Evolutionary conservation across 2,888 invertebrate species (phyloP), one percentile per base, ranked within the genome.

Genomic region (Iphiclides podalirius): DNA sequence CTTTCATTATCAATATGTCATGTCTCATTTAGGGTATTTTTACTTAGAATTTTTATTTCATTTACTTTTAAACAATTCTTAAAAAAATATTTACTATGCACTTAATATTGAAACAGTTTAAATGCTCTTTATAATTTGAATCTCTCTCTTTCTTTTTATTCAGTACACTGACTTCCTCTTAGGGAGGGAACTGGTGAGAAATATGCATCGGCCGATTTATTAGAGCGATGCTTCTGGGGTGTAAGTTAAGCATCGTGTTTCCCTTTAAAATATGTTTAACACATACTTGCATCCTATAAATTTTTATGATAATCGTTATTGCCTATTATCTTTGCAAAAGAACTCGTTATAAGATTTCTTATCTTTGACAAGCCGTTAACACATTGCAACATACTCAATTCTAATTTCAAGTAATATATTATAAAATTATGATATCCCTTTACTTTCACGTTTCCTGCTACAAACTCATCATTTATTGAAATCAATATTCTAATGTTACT

Each of bases 121-220:
- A n/a, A n/a, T n/a, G n/a, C n/a, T n/a, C n/a, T n/a, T 43, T n/a
- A n/a, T 20, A 34, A 13, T 4, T 4, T 42, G 13, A 35, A 20
- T n/a, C n/a, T 20, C 23, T 20, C 41, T 56, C 55, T 52, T 64
- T 26, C 26, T 26, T 71, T 61, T 60, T 66, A 60, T 75, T 69
- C 66, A 86, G 86, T 85, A 78, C 74, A 85, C 80, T 80, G 86
- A 87, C 67, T 85, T 78, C 66, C 77, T 84, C 56, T 73, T 87
- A 67, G 84, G 85, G 61, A 75, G 83, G 59, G 79, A 84, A 66
- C 61, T 75, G 52, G 67, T 77, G 69, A 76, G 71, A 59, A 73
- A 73, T 70, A 63, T 70, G 48, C 85, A 81, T 66, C 87, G 78
- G 72, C 83, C 79, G 74, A 77, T 81, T 52, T 82, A 77, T 74